A percentile compares a stretch with the other conserved stretches of the same genome.
phyloP scores from a whole-genome alignment of 2,888 invertebrate genomes.

The Eutolmus rufibarbis region DNA sequence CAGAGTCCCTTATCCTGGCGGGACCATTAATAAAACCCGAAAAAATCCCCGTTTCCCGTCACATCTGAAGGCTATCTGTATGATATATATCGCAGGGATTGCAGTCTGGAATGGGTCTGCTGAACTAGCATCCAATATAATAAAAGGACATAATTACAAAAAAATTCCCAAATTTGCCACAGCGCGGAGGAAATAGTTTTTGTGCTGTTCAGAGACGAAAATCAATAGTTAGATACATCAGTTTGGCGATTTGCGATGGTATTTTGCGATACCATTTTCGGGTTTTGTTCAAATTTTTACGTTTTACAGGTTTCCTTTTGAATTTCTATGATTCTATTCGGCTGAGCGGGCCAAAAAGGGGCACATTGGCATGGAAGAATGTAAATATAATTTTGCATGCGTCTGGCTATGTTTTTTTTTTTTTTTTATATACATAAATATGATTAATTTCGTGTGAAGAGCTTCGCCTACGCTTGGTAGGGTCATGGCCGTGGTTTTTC shows the following conservation, averaged over 20 bases:
- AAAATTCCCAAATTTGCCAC: background rate
- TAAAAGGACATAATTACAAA: constrained; percentile 23
- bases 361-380: constrained; percentile 9
- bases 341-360: background rate
- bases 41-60: background rate
- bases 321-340: background rate
- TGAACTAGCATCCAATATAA: constrained; percentile 7
- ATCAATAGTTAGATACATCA: constrained; percentile 18
- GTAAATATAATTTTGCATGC: constrained; percentile 9
- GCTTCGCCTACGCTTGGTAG: background rate
- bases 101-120: background rate
- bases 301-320: background rate
- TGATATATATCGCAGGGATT: background rate
- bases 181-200: background rate
- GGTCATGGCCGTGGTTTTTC: background rate
- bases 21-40: background rate
- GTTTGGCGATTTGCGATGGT: background rate
- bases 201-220: background rate
- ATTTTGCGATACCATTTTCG: background rate
- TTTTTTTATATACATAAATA: background rate
- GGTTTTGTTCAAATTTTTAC: background rate
- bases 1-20: background rate
- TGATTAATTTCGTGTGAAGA: background rate
- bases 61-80: constrained; percentile 6
- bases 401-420: background rate